Evolutionary conservation across 2,888 invertebrate species (phyloP).

Genomic region (Oscheius myriophilus): DNA sequence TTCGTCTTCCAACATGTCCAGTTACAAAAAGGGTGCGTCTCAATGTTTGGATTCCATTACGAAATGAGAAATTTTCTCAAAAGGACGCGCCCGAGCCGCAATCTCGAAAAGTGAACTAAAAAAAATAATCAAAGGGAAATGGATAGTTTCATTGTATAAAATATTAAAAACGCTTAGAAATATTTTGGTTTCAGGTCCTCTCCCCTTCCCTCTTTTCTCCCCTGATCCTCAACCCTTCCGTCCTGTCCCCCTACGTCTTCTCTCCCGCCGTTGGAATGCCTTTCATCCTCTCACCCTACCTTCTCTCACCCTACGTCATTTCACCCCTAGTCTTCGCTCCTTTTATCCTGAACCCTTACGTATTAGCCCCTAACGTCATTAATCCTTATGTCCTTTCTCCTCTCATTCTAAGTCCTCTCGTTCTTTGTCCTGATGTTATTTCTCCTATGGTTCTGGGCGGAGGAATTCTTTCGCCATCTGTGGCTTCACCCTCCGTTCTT

Average conservation of each 20-base stretch:
- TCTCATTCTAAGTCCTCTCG: constrained; percentile 48
- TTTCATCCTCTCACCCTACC: constrained; percentile 58
- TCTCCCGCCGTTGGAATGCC: constrained; percentile 61
- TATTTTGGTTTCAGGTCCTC: constrained; percentile 40
- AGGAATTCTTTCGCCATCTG: constrained; percentile 61
- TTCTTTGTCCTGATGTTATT: constrained; percentile 41
- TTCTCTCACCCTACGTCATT: constrained; percentile 56
- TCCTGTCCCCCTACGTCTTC: constrained; percentile 62
- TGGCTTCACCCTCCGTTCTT: constrained; percentile 62
- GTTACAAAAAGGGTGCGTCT: too few species aligned
- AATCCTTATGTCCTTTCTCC: constrained; percentile 65
- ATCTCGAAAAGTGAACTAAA: too few species aligned
- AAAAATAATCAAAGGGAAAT: too few species aligned
- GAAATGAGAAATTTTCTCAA: too few species aligned
- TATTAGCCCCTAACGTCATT: constrained; percentile 58
- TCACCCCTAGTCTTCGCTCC: constrained; percentile 59
- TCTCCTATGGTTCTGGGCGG: constrained; percentile 59
- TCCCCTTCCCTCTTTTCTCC: constrained; percentile 68
- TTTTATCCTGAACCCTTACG: constrained; percentile 61
- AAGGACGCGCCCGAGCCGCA: too few species aligned
- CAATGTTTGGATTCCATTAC: too few species aligned
- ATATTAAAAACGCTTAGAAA: neutral
- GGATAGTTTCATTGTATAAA: too few species aligned
- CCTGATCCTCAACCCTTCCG: constrained; percentile 52
- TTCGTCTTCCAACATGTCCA: too few species aligned